A percentile compares a stretch with the other conserved stretches of the same genome.
These are phyloP conservation scores for Araneus ventricosus DNA, from an alignment of 1,140 invertebrate genomes.

Conservation along the genomic window DNA sequence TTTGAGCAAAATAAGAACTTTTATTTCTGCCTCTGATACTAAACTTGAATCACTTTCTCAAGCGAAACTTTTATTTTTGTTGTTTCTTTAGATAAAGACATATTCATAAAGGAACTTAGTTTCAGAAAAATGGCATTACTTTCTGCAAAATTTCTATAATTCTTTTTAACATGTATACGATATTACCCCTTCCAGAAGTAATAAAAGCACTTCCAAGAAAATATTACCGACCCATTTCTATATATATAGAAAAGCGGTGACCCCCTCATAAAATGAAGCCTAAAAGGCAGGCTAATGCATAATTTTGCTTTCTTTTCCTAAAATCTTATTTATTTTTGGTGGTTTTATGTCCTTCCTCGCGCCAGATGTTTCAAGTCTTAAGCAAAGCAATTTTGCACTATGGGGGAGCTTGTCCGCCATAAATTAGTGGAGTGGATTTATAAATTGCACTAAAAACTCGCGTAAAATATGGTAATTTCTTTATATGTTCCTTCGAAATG, in stretches of 20 bases:
- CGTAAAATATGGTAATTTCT: conserved; percentile 51
- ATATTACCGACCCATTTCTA: not conserved
- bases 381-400: not conserved
- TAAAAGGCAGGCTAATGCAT: not conserved
- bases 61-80: too few species aligned
- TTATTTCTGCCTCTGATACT: too few species aligned
- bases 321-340: conserved; percentile 27
- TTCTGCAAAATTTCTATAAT: not conserved
- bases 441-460: conserved; percentile 1
- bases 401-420: conserved; percentile 2
- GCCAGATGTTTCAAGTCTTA: conserved; percentile 41
- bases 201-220: too few species aligned
- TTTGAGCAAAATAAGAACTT: too few species aligned
- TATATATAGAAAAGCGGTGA: not conserved
- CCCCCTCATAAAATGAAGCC: not conserved
- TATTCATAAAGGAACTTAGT: too few species aligned
- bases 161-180: not conserved
- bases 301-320: not conserved
- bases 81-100: too few species aligned
- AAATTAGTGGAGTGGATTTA: conserved; percentile 43
- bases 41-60: too few species aligned
- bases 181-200: not conserved
- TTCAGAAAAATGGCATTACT: not conserved
- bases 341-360: conserved; percentile 45
- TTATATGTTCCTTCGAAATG: not conserved